Evolutionary conservation across 2,888 invertebrate species (phyloP).

Genomic region (Hydraecia micacea): DNA sequence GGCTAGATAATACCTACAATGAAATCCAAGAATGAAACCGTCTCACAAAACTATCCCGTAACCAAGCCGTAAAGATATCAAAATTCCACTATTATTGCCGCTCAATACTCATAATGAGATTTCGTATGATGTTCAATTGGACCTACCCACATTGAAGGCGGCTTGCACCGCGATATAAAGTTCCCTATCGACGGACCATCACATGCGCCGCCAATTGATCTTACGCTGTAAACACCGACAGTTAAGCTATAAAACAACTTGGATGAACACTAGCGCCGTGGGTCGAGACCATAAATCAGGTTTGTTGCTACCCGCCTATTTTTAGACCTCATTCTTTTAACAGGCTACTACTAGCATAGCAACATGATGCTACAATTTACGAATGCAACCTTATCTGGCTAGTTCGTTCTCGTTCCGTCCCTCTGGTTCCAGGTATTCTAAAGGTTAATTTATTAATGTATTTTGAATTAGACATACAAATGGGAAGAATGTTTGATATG

Average conservation of each 20-base stretch:
- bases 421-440: conserved; percentile 54
- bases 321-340: conserved; percentile 76
- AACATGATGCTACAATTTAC: conserved; percentile 67
- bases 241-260: conserved; percentile 70
- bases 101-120: conserved; percentile 51
- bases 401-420: conserved; percentile 31
- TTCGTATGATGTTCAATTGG: conserved; percentile 51
- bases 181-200: conserved; percentile 50
- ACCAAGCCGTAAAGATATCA: conserved; percentile 24
- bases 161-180: conserved; percentile 47
- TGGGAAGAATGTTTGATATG: conserved; percentile 29
- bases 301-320: conserved; percentile 79
- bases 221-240: conserved; percentile 65
- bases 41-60: conserved; percentile 13
- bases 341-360: conserved; percentile 67
- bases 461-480: conserved; percentile 31
- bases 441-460: conserved; percentile 42
- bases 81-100: conserved; percentile 48
- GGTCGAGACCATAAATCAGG: conserved; percentile 76
- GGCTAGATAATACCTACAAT: conserved; percentile 3
- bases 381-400: conserved; percentile 59
- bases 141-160: conserved; percentile 43
- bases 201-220: conserved; percentile 62
- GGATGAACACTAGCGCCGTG: conserved; percentile 62
- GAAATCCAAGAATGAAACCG: not conserved